Percentiles rank a stretch among this genome's conserved stretches.
phyloP scores from a whole-genome alignment of 2,113 vertebrate genomes.

The Numida meleagris region DNA sequence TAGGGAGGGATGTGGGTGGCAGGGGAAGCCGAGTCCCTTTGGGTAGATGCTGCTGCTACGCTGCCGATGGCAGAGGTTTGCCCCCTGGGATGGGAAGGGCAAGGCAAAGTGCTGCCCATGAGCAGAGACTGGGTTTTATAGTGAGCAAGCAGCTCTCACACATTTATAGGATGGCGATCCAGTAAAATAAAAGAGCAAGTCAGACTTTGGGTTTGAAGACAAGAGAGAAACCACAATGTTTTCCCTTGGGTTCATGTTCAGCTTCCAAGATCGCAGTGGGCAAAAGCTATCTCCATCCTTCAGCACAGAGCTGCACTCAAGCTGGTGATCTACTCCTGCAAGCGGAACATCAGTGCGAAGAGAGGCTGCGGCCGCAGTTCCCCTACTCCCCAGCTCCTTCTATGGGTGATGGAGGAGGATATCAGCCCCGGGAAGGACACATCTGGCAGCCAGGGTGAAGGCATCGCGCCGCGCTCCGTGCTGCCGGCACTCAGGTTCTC shows the following conservation, averaged over 20 bases:
- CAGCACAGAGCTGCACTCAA: neutral
- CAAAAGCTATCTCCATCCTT: neutral
- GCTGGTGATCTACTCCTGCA: neutral
- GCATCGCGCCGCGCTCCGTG: neutral
- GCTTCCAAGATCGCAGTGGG: neutral
- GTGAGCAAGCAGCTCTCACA: accelerated
- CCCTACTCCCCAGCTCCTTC: neutral
- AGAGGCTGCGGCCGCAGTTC: neutral
- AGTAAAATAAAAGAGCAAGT: neutral
- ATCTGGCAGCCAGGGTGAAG: neutral
- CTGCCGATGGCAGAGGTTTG: neutral
- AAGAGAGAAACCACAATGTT: neutral
- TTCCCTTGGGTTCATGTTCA: neutral
- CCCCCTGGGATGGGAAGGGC: neutral
- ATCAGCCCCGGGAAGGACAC: neutral
- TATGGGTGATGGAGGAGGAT: neutral
- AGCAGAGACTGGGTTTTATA: neutral
- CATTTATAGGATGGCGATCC: neutral
- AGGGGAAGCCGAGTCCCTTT: neutral
- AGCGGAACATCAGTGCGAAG: neutral
- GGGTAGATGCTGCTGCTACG: neutral
- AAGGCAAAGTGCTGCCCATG: neutral
- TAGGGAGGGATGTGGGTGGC: accelerated
- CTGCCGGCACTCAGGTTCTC: accelerated
- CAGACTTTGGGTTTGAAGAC: neutral